phyloP scores from a whole-genome alignment of 1,140 invertebrate genomes.

The Notospermus geniculatus region DNA sequence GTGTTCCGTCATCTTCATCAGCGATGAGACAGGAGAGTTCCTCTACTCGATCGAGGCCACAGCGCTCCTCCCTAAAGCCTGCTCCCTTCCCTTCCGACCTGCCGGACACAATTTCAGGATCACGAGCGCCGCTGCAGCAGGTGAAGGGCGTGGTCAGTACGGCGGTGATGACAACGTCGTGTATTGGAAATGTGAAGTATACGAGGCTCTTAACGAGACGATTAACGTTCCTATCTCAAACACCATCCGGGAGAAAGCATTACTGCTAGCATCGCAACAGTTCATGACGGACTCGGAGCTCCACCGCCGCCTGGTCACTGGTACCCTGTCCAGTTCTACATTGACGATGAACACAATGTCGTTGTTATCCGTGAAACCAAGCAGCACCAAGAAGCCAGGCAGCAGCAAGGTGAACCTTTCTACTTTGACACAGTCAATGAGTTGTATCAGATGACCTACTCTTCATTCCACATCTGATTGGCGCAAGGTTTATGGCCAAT shows the following conservation, averaged over 20 bases:
- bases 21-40: slow-evolving; percentile 53
- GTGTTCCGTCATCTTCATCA: slow-evolving; percentile 51
- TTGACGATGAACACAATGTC: slow-evolving; percentile 47
- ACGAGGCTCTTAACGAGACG: slow-evolving; percentile 40
- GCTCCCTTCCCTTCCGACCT: slow-evolving; percentile 39
- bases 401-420: no score
- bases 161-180: slow-evolving; percentile 47
- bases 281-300: slow-evolving; percentile 50
- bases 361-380: slow-evolving; percentile 38
- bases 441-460: no score
- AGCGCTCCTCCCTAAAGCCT: slow-evolving; percentile 41
- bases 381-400: slow-evolving; percentile 9
- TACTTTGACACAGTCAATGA: no score
- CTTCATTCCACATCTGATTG: no score
- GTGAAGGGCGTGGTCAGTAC: slow-evolving; percentile 36
- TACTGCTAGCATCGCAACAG: slow-evolving; percentile 49
- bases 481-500: no score
- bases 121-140: slow-evolving; percentile 48
- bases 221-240: slow-evolving; percentile 50
- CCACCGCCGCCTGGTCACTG: slow-evolving; percentile 45
- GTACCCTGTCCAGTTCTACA: slow-evolving; percentile 46
- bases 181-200: slow-evolving; percentile 54
- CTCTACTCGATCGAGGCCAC: slow-evolving; percentile 53
- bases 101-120: slow-evolving; percentile 41
- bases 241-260: slow-evolving; percentile 43